phyloP scores from a whole-genome alignment of 2,113 vertebrate species.

The Rutilus rutilus region DNA sequence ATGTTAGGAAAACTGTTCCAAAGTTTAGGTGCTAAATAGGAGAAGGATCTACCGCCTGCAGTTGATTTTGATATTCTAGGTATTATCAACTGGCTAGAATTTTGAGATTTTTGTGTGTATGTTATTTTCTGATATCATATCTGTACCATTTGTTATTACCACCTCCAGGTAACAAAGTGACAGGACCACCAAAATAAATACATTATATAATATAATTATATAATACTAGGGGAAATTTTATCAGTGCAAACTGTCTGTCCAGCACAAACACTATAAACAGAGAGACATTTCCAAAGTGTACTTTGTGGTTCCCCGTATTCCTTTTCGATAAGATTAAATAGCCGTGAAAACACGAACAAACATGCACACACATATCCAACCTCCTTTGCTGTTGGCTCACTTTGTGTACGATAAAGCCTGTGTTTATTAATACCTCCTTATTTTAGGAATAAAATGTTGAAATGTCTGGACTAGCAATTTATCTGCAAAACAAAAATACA shows the following conservation, averaged over 20 bases:
- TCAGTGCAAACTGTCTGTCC: not conserved
- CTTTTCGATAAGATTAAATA: conserved; percentile 16
- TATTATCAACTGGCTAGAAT: no score
- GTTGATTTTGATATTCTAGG: no score
- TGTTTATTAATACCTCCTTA: conserved; percentile 12
- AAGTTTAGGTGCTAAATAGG: no score
- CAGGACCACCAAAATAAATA: not conserved
- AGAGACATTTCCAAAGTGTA: not conserved
- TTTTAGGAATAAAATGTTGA: not conserved
- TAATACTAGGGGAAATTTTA: not conserved
- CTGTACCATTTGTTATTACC: not conserved
- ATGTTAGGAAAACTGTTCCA: no score
- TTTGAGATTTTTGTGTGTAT: not conserved
- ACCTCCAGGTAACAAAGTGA: not conserved
- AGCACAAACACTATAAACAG: not conserved
- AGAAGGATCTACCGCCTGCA: no score
- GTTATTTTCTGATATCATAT: not conserved
- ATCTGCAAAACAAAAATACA: conserved; percentile 35
- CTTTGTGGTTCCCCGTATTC: not conserved
- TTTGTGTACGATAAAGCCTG: not conserved
- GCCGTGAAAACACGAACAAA: not conserved
- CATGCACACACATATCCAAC: not conserved
- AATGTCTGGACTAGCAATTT: not conserved
- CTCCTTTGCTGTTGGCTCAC: not conserved
- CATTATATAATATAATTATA: not conserved